These are phyloP conservation scores for Ferdinandea cuprea DNA, from an alignment of 2,888 invertebrate genomes.

Conservation along the genomic window DNA sequence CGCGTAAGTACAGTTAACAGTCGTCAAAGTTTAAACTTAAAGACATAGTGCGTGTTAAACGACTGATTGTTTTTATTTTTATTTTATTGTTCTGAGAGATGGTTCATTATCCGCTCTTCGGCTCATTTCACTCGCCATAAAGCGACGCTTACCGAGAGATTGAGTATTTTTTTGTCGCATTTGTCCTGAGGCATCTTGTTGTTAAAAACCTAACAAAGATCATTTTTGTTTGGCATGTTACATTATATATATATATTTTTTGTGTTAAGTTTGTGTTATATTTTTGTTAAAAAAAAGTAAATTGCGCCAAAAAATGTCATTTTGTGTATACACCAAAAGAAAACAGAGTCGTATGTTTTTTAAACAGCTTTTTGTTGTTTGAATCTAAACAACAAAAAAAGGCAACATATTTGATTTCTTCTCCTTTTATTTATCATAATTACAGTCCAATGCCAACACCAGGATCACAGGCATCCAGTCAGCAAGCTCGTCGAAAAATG, in stretches of 20 bases:
- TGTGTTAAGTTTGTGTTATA: conserved; percentile 12
- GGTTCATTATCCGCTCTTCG: not conserved
- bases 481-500: conserved; percentile 80
- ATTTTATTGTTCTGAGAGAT: conserved; percentile 18
- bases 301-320: conserved; percentile 22
- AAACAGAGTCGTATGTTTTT: conserved; percentile 19
- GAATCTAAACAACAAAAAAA: not conserved
- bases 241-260: conserved; percentile 23
- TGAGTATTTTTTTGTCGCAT: not conserved
- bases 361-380: not conserved
- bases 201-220: conserved; percentile 34
- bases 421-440: conserved; percentile 28
- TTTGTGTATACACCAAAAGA: conserved; percentile 20
- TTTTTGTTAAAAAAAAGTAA: conserved; percentile 12
- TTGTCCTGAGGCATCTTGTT: conserved; percentile 45
- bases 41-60: conserved; percentile 3
- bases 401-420: not conserved
- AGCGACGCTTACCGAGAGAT: not conserved
- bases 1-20: conserved; percentile 84
- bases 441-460: conserved; percentile 80
- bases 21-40: conserved; percentile 50
- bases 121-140: not conserved
- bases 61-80: conserved; percentile 39
- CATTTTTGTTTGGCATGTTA: conserved; percentile 52
- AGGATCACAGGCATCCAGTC: conserved; percentile 76